Conservation (phyloP, 1,140 invertebrate species). For the Drosophila arawakana region DNA sequence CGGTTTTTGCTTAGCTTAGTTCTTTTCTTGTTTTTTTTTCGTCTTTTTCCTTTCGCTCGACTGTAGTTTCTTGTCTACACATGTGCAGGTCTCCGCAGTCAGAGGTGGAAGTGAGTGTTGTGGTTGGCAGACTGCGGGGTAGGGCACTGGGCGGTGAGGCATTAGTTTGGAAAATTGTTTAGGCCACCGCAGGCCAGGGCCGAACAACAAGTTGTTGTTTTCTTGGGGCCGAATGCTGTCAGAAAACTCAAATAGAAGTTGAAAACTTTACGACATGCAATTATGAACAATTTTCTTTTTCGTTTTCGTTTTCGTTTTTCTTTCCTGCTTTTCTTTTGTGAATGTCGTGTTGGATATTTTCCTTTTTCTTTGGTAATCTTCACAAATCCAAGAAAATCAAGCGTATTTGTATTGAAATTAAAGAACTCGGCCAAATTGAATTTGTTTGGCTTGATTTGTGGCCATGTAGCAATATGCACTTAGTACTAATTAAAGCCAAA, state of each 20-base stretch:
- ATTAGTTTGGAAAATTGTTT: constrained; percentile 81
- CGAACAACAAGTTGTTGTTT: constrained; percentile 70
- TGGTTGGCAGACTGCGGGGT: neutral
- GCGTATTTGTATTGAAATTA: constrained; percentile 44
- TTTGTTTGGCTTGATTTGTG: constrained; percentile 35
- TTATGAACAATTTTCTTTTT: constrained; percentile 50
- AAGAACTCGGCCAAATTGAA: constrained; percentile 39
- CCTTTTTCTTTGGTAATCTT: neutral
- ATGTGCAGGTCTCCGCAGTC: neutral
- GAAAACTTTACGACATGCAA: constrained; percentile 59
- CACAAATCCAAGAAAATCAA: constrained; percentile 16
- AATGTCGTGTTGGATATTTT: neutral
- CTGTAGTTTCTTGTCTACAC: constrained; percentile 14
- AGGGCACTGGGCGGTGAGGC: constrained; percentile 30
- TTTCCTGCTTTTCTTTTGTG: neutral
- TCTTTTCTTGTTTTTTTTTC: constrained; percentile 37
- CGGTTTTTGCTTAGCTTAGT: constrained; percentile 52
- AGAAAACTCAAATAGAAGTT: constrained; percentile 66
- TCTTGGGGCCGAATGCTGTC: constrained; percentile 30
- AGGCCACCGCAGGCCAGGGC: constrained; percentile 67
- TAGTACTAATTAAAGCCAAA: constrained; percentile 63
- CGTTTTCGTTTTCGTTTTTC: neutral
- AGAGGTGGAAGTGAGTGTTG: neutral
- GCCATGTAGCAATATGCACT: constrained; percentile 21
- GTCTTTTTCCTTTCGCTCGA: neutral